phyloP scores from a whole-genome alignment of 2,888 invertebrate genomes.

The Trachelus iudaicus region DNA sequence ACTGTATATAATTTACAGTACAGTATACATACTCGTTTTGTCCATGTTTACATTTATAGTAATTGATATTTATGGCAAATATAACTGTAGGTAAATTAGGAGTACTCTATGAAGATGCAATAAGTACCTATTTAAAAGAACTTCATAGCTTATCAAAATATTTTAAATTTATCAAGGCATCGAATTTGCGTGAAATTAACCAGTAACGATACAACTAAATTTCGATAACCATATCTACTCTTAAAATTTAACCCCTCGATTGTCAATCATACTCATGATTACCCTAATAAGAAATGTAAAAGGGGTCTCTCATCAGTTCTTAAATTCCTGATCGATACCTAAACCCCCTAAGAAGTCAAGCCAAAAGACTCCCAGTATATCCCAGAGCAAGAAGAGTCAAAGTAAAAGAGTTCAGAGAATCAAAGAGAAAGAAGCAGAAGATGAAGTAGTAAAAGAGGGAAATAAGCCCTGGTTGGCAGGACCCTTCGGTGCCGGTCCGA shows the following conservation, averaged over 20 bases:
- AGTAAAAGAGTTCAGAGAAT: neutral
- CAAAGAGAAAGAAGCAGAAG: neutral
- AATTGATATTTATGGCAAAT: neutral
- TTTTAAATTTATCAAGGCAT: too few species aligned
- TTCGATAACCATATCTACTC: too few species aligned
- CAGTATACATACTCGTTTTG: neutral
- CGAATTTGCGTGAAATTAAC: too few species aligned
- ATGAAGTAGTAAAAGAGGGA: neutral
- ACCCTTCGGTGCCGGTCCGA: conserved; percentile 7
- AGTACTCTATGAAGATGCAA: neutral
- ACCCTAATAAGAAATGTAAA: neutral
- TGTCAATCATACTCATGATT: neutral
- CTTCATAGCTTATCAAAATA: too few species aligned
- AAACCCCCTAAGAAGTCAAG: neutral
- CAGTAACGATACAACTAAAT: too few species aligned
- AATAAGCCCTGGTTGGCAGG: neutral
- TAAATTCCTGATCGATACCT: neutral
- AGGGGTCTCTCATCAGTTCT: neutral
- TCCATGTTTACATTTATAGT: neutral
- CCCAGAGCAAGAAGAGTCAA: conserved; percentile 9
- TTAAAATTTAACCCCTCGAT: neutral
- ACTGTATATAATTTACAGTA: neutral
- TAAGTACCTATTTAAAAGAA: neutral
- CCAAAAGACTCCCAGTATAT: conserved; percentile 2
- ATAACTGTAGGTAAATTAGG: neutral